Evolutionary conservation across 2,888 invertebrate genomes (phyloP).

Genomic region (Syritta pipiens): DNA sequence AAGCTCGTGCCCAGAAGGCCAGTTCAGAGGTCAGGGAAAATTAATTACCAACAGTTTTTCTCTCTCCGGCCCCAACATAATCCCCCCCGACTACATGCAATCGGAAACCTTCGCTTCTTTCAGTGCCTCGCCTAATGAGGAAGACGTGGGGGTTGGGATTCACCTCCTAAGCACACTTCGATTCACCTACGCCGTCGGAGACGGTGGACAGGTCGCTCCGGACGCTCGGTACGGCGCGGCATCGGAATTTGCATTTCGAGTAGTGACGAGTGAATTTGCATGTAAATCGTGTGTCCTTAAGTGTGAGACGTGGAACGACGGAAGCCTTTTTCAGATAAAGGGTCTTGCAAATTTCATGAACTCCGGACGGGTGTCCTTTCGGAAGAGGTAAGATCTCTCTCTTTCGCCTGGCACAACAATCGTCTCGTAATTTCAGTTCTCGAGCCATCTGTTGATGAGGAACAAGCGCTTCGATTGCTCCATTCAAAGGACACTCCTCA

Average conservation of each 20-base stretch:
- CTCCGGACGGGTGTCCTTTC: too few species aligned
- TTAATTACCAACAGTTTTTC: conserved; percentile 55
- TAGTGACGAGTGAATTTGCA: conserved; percentile 54
- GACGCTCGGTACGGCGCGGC: too few species aligned
- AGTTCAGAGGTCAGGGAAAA: conserved; percentile 53
- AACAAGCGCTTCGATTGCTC: too few species aligned
- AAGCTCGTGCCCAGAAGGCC: conserved; percentile 32
- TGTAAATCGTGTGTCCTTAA: conserved; percentile 37
- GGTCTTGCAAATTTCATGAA: too few species aligned
- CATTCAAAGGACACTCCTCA: too few species aligned
- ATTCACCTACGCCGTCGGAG: conserved; percentile 19
- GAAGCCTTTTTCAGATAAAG: too few species aligned
- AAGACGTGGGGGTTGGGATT: not conserved
- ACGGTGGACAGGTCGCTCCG: conserved; percentile 13
- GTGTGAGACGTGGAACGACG: not conserved
- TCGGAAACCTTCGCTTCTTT: conserved; percentile 26
- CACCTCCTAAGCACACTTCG: conserved; percentile 5
- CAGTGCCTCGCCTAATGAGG: not conserved
- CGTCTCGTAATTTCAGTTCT: too few species aligned
- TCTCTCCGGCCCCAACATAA: conserved; percentile 21
- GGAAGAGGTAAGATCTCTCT: too few species aligned
- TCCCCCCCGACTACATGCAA: conserved; percentile 46
- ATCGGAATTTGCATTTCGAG: conserved; percentile 45
- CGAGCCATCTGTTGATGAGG: too few species aligned
- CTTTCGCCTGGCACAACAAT: too few species aligned